phyloP scores from a whole-genome alignment of 2,113 vertebrate species.

The Rousettus leschenaultii region DNA sequence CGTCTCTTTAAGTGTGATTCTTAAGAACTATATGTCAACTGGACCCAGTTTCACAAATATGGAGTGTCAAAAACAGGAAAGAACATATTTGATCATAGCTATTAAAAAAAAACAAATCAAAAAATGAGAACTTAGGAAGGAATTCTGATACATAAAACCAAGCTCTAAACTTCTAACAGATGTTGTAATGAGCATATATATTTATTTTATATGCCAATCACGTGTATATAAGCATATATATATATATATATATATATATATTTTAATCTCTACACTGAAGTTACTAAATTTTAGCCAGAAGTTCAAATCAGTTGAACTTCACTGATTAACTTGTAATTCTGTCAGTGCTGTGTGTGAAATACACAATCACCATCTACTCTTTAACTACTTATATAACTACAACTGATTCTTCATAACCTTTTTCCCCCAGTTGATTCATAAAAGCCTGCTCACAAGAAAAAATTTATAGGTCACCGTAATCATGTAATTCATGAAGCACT shows the following conservation, averaged over 20 bases:
- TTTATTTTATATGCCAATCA: slow-evolving; percentile 30
- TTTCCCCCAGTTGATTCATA: neutral
- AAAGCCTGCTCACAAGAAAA: neutral
- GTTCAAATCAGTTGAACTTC: slow-evolving; percentile 20
- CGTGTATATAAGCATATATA: neutral
- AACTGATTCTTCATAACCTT: neutral
- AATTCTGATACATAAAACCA: neutral
- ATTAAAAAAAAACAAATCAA: neutral
- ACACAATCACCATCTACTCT: neutral
- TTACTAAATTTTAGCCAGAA: slow-evolving; percentile 17
- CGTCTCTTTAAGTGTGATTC: neutral
- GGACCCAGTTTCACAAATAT: no score
- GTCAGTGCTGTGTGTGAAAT: neutral
- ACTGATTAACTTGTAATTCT: neutral
- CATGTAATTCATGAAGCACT: neutral
- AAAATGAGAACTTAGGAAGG: neutral
- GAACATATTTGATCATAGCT: slow-evolving; percentile 3
- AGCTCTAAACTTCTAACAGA: neutral
- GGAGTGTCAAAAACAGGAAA: neutral
- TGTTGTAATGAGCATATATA: slow-evolving; percentile 2
- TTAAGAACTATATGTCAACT: no score
- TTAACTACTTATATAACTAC: neutral
- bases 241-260: neutral
- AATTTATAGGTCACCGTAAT: neutral
- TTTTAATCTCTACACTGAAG: slow-evolving; percentile 27